Base-by-base conservation (phyloP, 2,888 invertebrate species). In the Hipparchia semele region DNA sequence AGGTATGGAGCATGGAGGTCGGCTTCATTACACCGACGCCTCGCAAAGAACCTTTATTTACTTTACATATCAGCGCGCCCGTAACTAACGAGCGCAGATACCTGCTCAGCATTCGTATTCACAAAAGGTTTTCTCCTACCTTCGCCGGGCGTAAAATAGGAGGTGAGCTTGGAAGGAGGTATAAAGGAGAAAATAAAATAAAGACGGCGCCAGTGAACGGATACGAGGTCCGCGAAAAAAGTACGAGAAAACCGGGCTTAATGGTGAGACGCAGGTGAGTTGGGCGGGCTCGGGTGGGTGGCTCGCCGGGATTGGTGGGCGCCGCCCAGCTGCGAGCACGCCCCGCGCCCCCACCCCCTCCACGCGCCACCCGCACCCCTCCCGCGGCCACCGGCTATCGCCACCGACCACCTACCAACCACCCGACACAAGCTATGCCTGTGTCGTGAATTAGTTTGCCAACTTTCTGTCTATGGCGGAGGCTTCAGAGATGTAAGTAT, bases 391-490 rank as follows among this genome's bases (percentile, higher is more conserved):
- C 87, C 90, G 91, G 91, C 91, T 88, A 90, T 88, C 90, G 87
- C 86, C 87, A 65, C 84, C 90, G 87, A 87, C 90, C 91, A 90
- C 91, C 92, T 90, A 76, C 89, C 89, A 87, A 82, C 90, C 91
- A 89, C 90, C 90, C 90, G 83, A 81, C 88, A 83, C 89, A 85
- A 92, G 92, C 92, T 92, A 92, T 93, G 92, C 92, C 91, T 93
- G 92, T 92, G 93, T 93, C 91, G 93, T 88, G 92, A 92, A 93
- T 94, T 94, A 94, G 93, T 94, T 92, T 92, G 90, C 91, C 89
- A 94, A 94, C 93, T 94, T 91, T 91, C 91, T 92, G 93, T 94
- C 93, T 92, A 92, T 93, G 92, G 91, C 92, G 91, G 89, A 89
- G 91, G 91, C 91, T 88, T 87, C 86, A 87, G 86, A 87, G 87